Conservation (phyloP, 2,113 vertebrate species). For the Trachemys scripta region DNA sequence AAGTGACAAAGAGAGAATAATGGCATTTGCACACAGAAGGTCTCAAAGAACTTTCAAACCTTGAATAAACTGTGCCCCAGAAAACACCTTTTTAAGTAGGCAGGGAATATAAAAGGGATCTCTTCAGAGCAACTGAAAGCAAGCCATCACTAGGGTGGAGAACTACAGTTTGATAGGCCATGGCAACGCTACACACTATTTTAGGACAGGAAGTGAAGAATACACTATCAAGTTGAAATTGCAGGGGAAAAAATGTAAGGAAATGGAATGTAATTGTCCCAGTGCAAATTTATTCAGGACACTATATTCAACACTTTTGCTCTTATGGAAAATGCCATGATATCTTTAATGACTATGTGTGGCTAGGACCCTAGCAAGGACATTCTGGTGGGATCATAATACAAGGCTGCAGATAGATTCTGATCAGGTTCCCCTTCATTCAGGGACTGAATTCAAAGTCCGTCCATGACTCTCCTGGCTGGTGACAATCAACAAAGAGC, state of each 20-base stretch:
- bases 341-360: neutral
- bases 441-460: neutral
- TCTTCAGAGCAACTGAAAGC: neutral
- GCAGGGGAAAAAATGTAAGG: neutral
- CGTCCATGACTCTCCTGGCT: rapidly evolving
- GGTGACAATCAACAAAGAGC: neutral
- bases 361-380: neutral
- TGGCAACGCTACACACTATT: neutral
- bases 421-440: rapidly evolving
- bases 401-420: neutral
- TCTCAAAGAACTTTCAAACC: neutral
- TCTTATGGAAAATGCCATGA: rapidly evolving
- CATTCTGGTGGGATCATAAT: neutral
- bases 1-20: neutral
- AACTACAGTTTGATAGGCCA: neutral
- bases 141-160: neutral
- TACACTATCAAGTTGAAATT: neutral
- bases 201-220: neutral
- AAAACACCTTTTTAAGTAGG: neutral
- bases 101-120: neutral
- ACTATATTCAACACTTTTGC: neutral
- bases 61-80: neutral
- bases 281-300: neutral
- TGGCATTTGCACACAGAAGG: neutral
- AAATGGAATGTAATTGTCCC: neutral